Percentiles rank a stretch among this genome's conserved stretches.
Evolutionary conservation across 2,797 vertebrate genomes (phyloP).

Genomic region (Enteromius radiatus): DNA sequence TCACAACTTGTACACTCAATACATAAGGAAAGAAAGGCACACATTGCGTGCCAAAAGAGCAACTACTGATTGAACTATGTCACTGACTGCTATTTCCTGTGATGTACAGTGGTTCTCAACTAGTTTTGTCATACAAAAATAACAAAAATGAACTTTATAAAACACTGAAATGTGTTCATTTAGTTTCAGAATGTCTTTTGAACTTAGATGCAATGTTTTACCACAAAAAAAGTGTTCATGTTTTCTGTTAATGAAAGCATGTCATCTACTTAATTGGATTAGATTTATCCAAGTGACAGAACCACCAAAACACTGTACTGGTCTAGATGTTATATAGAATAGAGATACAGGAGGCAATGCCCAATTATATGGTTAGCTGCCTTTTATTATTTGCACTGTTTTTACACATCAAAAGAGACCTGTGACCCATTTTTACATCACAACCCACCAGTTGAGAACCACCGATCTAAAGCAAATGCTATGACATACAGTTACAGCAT

Average conservation of each 20-base stretch:
- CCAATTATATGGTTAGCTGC: not conserved
- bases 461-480: conserved; percentile 8
- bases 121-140: not conserved
- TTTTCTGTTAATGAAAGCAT: not conserved
- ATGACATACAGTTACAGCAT: not conserved
- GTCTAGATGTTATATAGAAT: not conserved
- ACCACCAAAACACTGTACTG: not conserved
- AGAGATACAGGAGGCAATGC: not conserved
- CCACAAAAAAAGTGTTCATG: not conserved
- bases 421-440: not conserved
- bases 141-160: not conserved
- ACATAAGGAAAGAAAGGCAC: conserved; percentile 12
- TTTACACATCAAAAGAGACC: not conserved
- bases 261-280: not conserved
- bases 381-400: not conserved
- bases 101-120: conserved; percentile 14
- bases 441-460: conserved; percentile 29
- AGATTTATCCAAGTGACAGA: not conserved
- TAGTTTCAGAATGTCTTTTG: not conserved
- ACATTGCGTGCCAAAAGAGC: conserved; percentile 1
- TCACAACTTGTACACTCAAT: conserved; percentile 22
- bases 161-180: not conserved
- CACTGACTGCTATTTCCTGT: not conserved
- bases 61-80: not conserved
- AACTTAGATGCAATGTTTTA: not conserved